Base-by-base conservation (phyloP, 2,888 invertebrate species). In the Drosophila multiciliata region DNA sequence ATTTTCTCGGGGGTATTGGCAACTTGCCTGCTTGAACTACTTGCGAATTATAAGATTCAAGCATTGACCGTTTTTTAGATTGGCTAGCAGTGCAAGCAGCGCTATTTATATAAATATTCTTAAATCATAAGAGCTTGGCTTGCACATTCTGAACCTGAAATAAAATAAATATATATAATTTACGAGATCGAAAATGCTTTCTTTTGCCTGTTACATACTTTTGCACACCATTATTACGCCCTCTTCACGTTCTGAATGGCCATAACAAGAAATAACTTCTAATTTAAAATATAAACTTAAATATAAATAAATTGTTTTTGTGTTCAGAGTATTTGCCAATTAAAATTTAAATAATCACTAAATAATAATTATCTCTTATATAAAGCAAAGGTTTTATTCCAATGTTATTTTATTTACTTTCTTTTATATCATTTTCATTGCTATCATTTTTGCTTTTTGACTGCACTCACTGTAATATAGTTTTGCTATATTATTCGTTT, bases 401-500 rank as follows among this genome's bases (percentile, higher is more conserved):
- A n/a, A 33, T 33, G 35, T 20, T 29, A 26, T 36, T 20, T 57
- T 3, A 3, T 7, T 45, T 20, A 7, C 3, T 20, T 45, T 45
- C 7, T 45, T 20, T 20, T 7, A 7, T 38, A 4, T 38, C 2
- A 8, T 38, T 38, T 38, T 17, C 17, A 17, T 38, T 8, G 2
- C 38, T 7, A 7, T 12, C 33, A 5, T 54, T 59, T 45, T 52
- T 50, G 12, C 7, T 36, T 11, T n/a, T 33, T 33, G 17, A 36
- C 70, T 55, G 12, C 42, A 36, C 50, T 32, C 54, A 12, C 26
- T 63, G 53, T 26, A 53, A 26, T 58, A 23, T 53, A 58, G 53
- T 62, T 62, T 70, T 38, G 38, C 8, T 40, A 52, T 42, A 53
- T 58, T 57, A 40, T 50, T 12, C 33, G 40, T 58, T 67, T 61